Evolutionary conservation across 1,140 invertebrate genomes (phyloP), one percentile per base, ranked within the genome.

Genomic region (honey bee (Apis mellifera)): DNA sequence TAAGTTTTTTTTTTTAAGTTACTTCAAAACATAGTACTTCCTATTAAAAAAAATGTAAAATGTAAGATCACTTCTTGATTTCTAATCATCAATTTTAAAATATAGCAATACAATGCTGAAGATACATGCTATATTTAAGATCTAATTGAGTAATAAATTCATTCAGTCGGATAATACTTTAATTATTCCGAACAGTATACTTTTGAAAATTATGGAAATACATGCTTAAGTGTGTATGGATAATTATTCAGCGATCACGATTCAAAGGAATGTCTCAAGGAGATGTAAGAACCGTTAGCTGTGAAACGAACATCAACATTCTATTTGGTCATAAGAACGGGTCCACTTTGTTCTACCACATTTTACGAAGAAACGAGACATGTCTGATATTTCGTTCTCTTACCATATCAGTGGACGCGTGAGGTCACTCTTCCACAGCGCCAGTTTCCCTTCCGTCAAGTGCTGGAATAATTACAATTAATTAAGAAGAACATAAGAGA

Each of bases 391-490:
- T 69, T 84, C 72, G 57, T 72, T 83, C 78, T 84, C 82, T 92
- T 90, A 94, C 93, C 93, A 90, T 93, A 89, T 93, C 77, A 90
- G 73, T 62, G 89, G 80, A 68, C 88, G 90, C 66, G 89, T 92
- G 66, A 94, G 91, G 84, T 94, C 93, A 78, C 89, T 90, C 89
- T 93, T 94, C 93, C 93, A 94, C n/a, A 93, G 87, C 52, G 91
- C 83, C 78, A 94, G 87, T 86, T 94, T 93, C 82, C 93, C 93
- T 90, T 94, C 93, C 48, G 93, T 94, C 88, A 94, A 93, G 91
- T 94, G 93, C 93, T 94, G 90, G 71, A 92, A 89, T 86, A 93
- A 93, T 94, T 91, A 92, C 87, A 90, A 90, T 83, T 84, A 92
- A 93, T 94, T 91, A 91, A 89, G 76, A 65, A 13, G 70, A 59